Percentiles rank a stretch among this genome's conserved stretches.
phyloP scores from a whole-genome alignment of 2,113 vertebrate genomes.

The Gasterosteus nipponicus region DNA sequence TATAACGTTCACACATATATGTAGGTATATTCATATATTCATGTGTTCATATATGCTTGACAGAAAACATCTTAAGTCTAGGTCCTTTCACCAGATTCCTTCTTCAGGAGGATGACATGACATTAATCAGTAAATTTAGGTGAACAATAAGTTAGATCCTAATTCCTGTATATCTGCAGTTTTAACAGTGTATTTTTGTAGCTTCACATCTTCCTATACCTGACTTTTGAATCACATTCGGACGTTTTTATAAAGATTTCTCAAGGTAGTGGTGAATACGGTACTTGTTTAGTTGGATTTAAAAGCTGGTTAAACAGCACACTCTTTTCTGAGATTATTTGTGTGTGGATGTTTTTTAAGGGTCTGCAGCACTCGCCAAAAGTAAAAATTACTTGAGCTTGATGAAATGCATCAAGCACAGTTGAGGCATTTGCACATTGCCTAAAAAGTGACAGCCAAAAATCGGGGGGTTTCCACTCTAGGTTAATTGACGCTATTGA shows the following conservation, averaged over 20 bases:
- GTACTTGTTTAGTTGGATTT: background rate
- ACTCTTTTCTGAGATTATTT: background rate
- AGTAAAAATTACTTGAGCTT: slow-evolving; percentile 49
- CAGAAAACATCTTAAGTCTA: background rate
- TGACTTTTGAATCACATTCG: background rate
- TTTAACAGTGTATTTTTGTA: background rate
- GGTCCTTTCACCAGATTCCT: background rate
- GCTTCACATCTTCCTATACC: background rate
- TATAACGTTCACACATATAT: background rate
- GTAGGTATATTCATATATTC: background rate
- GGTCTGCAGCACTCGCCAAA: slow-evolving; percentile 16
- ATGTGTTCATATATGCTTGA: background rate
- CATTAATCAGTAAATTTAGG: background rate
- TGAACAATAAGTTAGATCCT: too few species aligned
- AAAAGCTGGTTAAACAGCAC: background rate
- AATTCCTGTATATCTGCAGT: background rate
- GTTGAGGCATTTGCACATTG: slow-evolving; percentile 71
- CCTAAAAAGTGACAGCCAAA: slow-evolving; percentile 47
- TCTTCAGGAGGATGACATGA: background rate
- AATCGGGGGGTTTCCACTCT: slow-evolving; percentile 17
- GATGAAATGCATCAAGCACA: slow-evolving; percentile 43
- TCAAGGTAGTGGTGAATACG: background rate
- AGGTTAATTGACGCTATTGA: slow-evolving; percentile 30
- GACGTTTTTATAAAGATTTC: background rate
- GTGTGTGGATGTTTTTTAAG: slow-evolving; percentile 16